Conservation (phyloP, 2,888 invertebrate species). For the Drosophila macrospina region DNA sequence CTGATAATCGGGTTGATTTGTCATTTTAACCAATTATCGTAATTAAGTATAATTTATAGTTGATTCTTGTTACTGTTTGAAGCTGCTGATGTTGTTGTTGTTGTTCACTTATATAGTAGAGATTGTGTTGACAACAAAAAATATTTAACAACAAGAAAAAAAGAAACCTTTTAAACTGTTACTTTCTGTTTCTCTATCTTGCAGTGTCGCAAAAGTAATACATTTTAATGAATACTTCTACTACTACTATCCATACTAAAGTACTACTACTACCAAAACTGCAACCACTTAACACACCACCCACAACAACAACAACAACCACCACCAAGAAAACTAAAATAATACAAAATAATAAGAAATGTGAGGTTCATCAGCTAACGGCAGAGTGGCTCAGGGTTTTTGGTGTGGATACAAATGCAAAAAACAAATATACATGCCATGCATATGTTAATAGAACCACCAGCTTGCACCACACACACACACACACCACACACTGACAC, state of each 20-base stretch:
- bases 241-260: slow-evolving; percentile 67
- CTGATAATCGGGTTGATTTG: background rate
- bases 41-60: background rate
- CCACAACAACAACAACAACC: slow-evolving; percentile 56
- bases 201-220: slow-evolving; percentile 83
- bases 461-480: slow-evolving; percentile 35
- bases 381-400: slow-evolving; percentile 59
- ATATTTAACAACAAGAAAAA: slow-evolving; percentile 8
- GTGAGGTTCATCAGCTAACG: slow-evolving; percentile 50
- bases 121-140: slow-evolving; percentile 11
- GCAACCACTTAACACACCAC: slow-evolving; percentile 64
- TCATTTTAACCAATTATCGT: background rate
- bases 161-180: slow-evolving; percentile 61
- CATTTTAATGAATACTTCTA: slow-evolving; percentile 64
- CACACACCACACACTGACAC: slow-evolving; percentile 36
- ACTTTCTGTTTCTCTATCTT: slow-evolving; percentile 82
- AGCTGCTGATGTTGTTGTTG: slow-evolving; percentile 28
- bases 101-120: slow-evolving; percentile 23
- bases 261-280: slow-evolving; percentile 54
- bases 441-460: slow-evolving; percentile 54
- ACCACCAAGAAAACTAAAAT: slow-evolving; percentile 18
- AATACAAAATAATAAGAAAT: slow-evolving; percentile 32
- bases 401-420: slow-evolving; percentile 49
- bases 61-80: slow-evolving; percentile 5
- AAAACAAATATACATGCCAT: slow-evolving; percentile 31